Evolutionary conservation across 2,113 vertebrate genomes (phyloP).

Genomic region (Neopipo cinnamomea): DNA sequence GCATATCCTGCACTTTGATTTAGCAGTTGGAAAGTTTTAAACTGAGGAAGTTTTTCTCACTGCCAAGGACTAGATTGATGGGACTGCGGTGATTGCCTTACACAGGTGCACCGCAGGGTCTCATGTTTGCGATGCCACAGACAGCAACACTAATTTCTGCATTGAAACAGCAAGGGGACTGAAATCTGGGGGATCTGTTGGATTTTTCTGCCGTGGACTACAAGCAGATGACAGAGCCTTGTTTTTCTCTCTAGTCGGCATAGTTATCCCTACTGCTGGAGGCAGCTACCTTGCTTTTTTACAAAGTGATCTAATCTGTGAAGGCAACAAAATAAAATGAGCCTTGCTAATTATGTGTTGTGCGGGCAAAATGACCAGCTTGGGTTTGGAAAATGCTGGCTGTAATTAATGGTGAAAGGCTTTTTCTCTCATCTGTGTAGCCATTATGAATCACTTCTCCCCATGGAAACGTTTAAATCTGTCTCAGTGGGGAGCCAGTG

Average conservation of each 20-base stretch:
- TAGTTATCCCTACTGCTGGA: neutral
- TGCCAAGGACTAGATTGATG: neutral
- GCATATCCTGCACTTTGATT: neutral
- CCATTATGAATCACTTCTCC: slow-evolving; percentile 18
- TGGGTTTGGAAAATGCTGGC: neutral
- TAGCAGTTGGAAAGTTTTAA: neutral
- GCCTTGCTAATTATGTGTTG: neutral
- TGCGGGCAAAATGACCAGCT: neutral
- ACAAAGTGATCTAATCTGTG: neutral
- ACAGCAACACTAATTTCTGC: neutral
- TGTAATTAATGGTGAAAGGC: slow-evolving; percentile 38
- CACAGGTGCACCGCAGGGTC: neutral
- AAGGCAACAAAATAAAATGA: neutral
- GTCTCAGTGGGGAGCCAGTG: slow-evolving; percentile 6
- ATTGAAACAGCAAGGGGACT: neutral
- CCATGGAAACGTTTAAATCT: slow-evolving; percentile 11
- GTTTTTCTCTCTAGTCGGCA: neutral
- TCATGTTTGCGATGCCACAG: neutral
- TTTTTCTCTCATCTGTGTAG: slow-evolving; percentile 18
- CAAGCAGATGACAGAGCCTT: neutral
- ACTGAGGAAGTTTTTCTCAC: neutral
- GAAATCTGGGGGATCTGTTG: neutral
- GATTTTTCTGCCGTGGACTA: neutral
- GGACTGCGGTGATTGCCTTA: fast-evolving
- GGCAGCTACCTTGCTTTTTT: slow-evolving; percentile 2